Evolutionary conservation across 1,140 invertebrate genomes (phyloP).

Genomic region (Xylocopa sonorina): DNA sequence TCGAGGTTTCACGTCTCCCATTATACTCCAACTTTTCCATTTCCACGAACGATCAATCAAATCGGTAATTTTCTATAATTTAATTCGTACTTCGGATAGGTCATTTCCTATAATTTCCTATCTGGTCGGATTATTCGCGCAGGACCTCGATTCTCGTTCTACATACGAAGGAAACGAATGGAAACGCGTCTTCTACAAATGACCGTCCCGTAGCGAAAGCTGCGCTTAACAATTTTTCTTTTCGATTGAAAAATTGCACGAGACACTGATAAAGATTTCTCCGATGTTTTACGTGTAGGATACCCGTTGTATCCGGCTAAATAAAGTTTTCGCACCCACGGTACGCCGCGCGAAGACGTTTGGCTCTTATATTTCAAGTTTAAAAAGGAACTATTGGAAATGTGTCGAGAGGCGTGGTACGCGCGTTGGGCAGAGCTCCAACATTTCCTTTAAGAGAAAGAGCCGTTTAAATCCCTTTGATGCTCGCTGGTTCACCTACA

Average conservation of each 20-base stretch:
- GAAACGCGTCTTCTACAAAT: not conserved
- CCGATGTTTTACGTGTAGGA: not conserved
- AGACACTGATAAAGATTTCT: not conserved
- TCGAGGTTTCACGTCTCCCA: not conserved
- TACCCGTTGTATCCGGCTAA: no score
- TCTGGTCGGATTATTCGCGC: not conserved
- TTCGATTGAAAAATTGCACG: not conserved
- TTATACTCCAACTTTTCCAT: not conserved
- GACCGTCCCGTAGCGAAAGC: not conserved
- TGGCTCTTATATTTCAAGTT: not conserved
- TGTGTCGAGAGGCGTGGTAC: not conserved
- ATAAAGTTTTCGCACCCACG: not conserved
- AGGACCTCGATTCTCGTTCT: not conserved
- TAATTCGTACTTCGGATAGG: no score
- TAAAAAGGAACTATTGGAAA: conserved; percentile 8
- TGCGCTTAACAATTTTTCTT: not conserved
- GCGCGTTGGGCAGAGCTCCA: conserved; percentile 1
- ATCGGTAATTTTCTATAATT: no score
- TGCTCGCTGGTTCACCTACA: conserved; percentile 8
- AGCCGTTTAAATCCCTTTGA: conserved; percentile 11
- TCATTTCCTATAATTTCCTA: not conserved
- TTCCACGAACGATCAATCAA: not conserved
- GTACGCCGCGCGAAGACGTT: not conserved
- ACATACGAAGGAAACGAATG: not conserved
- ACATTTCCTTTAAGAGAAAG: not conserved